These are phyloP conservation scores for Sibirionetta formosa DNA, from an alignment of 2,797 vertebrate species.

Conservation along the genomic window DNA sequence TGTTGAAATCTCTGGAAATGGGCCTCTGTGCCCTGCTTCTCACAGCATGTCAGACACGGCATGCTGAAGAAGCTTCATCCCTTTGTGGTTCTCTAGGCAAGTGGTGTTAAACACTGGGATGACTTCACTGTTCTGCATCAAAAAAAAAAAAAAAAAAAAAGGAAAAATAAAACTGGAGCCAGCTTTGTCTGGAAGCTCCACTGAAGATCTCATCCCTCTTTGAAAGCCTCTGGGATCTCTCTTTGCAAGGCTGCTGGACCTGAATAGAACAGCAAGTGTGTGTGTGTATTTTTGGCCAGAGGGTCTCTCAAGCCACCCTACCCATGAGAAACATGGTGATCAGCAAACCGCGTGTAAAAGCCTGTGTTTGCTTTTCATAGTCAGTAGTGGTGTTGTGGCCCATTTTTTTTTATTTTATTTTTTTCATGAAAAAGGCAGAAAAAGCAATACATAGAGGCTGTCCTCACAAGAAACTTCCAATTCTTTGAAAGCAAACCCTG, in stretches of 20 bases:
- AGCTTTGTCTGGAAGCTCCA: not conserved
- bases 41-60: accelerated
- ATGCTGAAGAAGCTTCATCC: not conserved
- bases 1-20: constrained; percentile 30
- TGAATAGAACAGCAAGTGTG: not conserved
- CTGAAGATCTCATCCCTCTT: not conserved
- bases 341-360: not conserved
- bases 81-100: not conserved
- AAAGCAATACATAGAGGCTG: not conserved
- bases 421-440: not conserved
- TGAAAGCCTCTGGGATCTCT: not conserved
- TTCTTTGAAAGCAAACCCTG: not conserved
- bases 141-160: not conserved
- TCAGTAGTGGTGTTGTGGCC: not conserved
- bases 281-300: not conserved
- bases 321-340: accelerated
- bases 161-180: not conserved
- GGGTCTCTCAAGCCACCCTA: not conserved
- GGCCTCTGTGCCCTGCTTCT: not conserved
- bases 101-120: not conserved
- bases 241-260: not conserved
- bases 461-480: not conserved
- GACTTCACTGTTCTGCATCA: not conserved
- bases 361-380: not conserved
- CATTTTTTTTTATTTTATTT: not conserved